Conservation (phyloP, 2,888 invertebrate genomes). For the Trissonchulus sp. region DNA sequence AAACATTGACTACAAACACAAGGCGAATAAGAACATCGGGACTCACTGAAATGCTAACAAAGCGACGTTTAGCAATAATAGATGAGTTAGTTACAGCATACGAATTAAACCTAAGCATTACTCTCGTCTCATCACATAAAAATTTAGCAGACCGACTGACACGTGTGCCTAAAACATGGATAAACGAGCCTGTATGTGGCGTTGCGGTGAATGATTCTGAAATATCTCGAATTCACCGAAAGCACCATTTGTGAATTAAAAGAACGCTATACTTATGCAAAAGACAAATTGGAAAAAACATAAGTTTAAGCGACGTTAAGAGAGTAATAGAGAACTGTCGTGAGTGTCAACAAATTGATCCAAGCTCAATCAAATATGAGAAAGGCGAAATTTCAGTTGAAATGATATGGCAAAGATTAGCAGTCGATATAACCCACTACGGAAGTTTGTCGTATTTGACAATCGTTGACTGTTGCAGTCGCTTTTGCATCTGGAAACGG, state of each 20-base stretch:
- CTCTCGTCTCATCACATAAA: neutral
- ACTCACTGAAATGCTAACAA: neutral
- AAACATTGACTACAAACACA: neutral
- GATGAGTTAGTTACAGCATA: neutral
- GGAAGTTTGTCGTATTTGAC: neutral
- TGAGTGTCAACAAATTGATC: neutral
- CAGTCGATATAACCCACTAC: slow-evolving; percentile 13
- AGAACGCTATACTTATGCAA: slow-evolving; percentile 10
- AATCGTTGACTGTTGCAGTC: neutral
- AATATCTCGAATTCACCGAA: neutral
- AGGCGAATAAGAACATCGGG: neutral
- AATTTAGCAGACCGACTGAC: slow-evolving; percentile 10
- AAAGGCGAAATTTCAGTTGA: neutral
- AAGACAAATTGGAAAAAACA: neutral
- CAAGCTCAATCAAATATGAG: neutral
- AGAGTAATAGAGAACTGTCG: slow-evolving; percentile 16
- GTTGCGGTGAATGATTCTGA: neutral
- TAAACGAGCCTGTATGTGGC: neutral
- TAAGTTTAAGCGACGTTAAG: neutral
- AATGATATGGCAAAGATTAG: neutral
- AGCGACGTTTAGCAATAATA: slow-evolving; percentile 2
- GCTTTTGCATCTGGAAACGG: slow-evolving; percentile 2
- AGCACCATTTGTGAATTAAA: slow-evolving; percentile 16
- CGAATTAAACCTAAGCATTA: neutral
- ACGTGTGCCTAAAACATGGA: neutral